Base-by-base conservation (phyloP, 2,113 vertebrate genomes). In the Pandion haliaetus region DNA sequence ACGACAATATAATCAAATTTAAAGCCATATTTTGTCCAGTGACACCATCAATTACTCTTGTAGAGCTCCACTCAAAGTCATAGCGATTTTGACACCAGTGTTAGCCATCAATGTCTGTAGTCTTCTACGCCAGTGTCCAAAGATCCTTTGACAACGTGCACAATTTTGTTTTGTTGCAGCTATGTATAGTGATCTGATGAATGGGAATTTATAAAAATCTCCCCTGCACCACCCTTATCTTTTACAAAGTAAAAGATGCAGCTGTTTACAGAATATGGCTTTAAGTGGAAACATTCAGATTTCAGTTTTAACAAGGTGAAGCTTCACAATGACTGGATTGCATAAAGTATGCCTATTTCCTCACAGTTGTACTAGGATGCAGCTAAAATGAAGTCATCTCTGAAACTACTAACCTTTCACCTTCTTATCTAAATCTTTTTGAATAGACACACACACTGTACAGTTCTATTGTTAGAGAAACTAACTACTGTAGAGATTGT, bases 401-500 rank as follows among this genome's bases (percentile, higher is more conserved):
- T 98, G 94, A 98, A 98, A 97, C 97, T 98, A 98, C 99, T 98
- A 98, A 98, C 98, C 98, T 99, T 98, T 99, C 98, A 99, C 99
- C 98, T 98, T 98, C 98, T 98, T 98, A 98, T 97, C 97, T 94
- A 97, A 98, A 98, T 96, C 98, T 98, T 99, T 99, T 99, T 98
- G 97, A 98, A 98, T 98, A 99, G 99, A 99, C 99, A 99, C 98
- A 99, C 99, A 99, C 99, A 99, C 99, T 99, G 99, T 99, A 99
- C 99, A 99, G 99, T 99, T 99, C 99, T 98, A 99, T 98, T 98
- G 98, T 99, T 99, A 99, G 98, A 98, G 98, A 98, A 98, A 98
- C 98, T 98, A 99, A 99, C 98, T 99, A 99, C 99, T 99, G 99
- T 99, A 99, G 99, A 99, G 98, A 99, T 99, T 99, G 99, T 99